phyloP scores from a whole-genome alignment of 2,888 invertebrate species.

The Dasypolia templi region DNA sequence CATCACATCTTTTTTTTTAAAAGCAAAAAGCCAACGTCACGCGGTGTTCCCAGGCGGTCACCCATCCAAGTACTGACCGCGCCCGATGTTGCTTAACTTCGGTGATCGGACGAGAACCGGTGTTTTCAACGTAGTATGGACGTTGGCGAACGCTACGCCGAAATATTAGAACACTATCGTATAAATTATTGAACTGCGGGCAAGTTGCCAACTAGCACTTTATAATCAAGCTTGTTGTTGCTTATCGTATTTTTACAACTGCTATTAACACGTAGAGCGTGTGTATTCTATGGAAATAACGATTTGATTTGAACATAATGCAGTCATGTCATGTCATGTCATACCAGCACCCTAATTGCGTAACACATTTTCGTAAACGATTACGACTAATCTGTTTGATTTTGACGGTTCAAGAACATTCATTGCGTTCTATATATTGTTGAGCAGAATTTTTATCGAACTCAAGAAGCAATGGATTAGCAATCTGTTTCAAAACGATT shows the following conservation, averaged over 20 bases:
- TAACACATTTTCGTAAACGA: no score
- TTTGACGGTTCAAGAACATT: no score
- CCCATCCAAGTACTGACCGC: conserved; percentile 89
- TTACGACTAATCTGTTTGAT: no score
- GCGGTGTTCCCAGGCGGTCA: conserved; percentile 87
- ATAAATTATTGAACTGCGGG: background rate
- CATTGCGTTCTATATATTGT: no score
- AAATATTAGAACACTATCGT: background rate
- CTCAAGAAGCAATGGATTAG: no score
- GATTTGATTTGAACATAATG: no score
- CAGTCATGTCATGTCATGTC: no score
- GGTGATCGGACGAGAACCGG: conserved; percentile 89
- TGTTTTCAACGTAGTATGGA: conserved; percentile 87
- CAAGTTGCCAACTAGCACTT: background rate
- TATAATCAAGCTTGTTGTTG: background rate
- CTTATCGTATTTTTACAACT: conserved; percentile 19
- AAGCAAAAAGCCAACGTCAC: conserved; percentile 81
- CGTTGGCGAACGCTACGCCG: conserved; percentile 64
- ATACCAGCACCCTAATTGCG: no score
- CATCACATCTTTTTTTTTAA: background rate
- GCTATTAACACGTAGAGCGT: no score
- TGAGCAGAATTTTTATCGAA: no score
- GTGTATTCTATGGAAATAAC: no score
- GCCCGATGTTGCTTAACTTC: conserved; percentile 89
- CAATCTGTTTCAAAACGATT: no score